Base-by-base conservation (phyloP, 2,888 invertebrate species). In the Drosophila crucigera region DNA sequence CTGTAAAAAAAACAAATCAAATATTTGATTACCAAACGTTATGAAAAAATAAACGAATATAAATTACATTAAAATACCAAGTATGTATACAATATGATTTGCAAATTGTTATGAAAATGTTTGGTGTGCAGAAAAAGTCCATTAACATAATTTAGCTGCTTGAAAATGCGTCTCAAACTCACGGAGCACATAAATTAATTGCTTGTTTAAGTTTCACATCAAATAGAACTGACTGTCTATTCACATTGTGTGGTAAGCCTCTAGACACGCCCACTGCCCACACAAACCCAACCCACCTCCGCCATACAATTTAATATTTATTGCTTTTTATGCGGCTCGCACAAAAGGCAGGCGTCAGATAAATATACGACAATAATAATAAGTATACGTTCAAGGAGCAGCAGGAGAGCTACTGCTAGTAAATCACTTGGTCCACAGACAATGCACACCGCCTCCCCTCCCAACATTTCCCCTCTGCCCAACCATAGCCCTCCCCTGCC, bases 301-400 rank as follows among this genome's bases (percentile, higher is more conserved):
- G 14, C 49, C 49, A 67, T 60, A 78, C 76, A 83, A 82, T 83
- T 83, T 83, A 82, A 80, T 80, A 83, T 83, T 83, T 83, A 83
- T 83, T 80, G 82, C 82, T 75, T 82, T 82, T 82, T 82, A 78
- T 80, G 73, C 72, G 74, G 72, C 63, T 68, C 78, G 80, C 72
- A 82, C 79, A 79, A 82, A 76, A 82, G 80, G 72, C 77, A 80
- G 81, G 82, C 81, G 82, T 82, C 72, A 82, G 81, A 83, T 80
- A 83, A 80, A 80, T 80, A 82, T 82, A 80, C 80, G 77, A 79
- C 83, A 83, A 83, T 76, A 83, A 79, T 78, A 81, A 74, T 76
- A 74, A 79, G 74, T 73, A 67, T 69, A 72, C 79, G 73, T 53
- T 61, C 55, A 61, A 56, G 62, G 64, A 75, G 43, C 33, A 35